These are phyloP conservation scores for Xerus rutilus DNA, from an alignment of 2,797 vertebrate genomes.

Conservation along the genomic window DNA sequence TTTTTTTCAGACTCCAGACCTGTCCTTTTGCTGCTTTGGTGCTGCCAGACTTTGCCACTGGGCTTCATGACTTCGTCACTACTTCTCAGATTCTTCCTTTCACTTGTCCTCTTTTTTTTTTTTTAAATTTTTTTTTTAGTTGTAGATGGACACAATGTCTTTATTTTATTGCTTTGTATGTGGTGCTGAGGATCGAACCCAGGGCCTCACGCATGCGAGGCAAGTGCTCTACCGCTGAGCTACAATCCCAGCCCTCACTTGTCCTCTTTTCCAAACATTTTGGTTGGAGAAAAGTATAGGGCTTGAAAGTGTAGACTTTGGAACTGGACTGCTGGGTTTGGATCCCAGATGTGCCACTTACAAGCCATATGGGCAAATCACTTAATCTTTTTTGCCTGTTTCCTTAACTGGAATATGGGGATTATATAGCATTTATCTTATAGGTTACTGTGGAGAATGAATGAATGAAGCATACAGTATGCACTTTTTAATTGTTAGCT, in stretches of 20 bases:
- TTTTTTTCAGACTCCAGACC: background rate
- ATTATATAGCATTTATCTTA: background rate
- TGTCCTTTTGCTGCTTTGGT: background rate
- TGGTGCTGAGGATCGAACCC: too few relatives aligned
- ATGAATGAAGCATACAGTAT: background rate
- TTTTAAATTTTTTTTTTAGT: too few relatives aligned
- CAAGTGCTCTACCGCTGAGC: too few relatives aligned
- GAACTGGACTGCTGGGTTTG: background rate
- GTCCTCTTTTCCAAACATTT: background rate
- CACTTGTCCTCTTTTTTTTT: background rate
- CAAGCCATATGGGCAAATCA: background rate
- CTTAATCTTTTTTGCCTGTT: background rate
- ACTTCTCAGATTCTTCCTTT: background rate
- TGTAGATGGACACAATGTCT: too few relatives aligned
- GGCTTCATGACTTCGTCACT: background rate
- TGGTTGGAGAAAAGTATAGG: background rate
- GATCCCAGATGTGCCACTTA: background rate
- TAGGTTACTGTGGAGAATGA: slow-evolving; percentile 13
- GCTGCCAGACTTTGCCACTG: background rate
- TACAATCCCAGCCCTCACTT: too few relatives aligned
- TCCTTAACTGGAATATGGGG: background rate
- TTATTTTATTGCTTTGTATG: too few relatives aligned
- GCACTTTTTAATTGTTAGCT: background rate
- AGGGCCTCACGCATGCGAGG: too few relatives aligned
- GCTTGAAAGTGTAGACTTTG: background rate